A percentile compares a stretch with the other conserved stretches of the same genome.
These are phyloP conservation scores for Tetranychus truncatus DNA, from an alignment of 2,888 invertebrate genomes.

Conservation along the genomic window DNA sequence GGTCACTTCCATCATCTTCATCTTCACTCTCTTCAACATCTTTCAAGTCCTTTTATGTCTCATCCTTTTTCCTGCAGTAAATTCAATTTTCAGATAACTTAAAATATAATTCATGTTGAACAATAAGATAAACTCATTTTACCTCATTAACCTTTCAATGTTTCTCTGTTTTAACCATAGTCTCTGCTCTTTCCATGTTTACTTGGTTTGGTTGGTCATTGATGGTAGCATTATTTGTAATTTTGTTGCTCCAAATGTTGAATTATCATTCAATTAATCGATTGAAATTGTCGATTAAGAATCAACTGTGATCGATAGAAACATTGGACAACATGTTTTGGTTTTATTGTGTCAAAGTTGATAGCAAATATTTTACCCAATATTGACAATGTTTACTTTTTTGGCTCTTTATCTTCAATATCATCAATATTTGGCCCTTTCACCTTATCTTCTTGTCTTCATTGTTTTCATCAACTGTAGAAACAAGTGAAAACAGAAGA, in stretches of 20 bases:
- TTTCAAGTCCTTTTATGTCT: too few relatives aligned
- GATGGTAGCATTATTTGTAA: neutral
- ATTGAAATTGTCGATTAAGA: neutral
- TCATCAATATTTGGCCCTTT: too few relatives aligned
- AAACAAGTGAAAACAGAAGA: neutral
- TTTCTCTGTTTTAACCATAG: too few relatives aligned
- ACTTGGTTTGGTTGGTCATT: too few relatives aligned
- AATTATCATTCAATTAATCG: neutral
- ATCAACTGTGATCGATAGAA: neutral
- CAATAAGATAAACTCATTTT: too few relatives aligned
- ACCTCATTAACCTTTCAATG: too few relatives aligned
- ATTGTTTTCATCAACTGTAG: too few relatives aligned
- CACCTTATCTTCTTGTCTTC: too few relatives aligned
- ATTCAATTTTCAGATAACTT: neutral
- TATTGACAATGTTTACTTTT: neutral
- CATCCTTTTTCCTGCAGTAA: neutral
- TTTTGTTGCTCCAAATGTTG: neutral
- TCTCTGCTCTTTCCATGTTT: too few relatives aligned
- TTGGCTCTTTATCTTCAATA: too few relatives aligned
- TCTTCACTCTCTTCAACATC: neutral
- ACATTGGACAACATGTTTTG: neutral
- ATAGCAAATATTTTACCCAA: neutral
- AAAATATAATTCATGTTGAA: too few relatives aligned
- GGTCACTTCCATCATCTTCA: neutral
- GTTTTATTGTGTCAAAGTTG: neutral